These are phyloP conservation scores for Eristalinus aeneus DNA, from an alignment of 2,888 invertebrate species.

Conservation along the genomic window DNA sequence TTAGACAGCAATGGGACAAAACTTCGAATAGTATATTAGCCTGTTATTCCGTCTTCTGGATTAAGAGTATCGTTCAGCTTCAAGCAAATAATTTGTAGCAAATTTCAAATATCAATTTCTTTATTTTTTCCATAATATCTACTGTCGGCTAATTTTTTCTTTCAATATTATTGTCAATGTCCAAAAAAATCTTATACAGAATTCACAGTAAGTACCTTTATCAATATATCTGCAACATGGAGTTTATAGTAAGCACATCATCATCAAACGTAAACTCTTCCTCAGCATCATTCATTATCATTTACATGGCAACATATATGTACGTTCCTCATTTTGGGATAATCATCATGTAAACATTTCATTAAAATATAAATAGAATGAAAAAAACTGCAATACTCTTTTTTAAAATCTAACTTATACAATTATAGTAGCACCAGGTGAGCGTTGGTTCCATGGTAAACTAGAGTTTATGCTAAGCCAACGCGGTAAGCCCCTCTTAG, in stretches of 20 bases:
- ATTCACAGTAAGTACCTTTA: slow-evolving; percentile 3
- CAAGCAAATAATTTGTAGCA: too few relatives aligned
- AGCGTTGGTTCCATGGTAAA: slow-evolving; percentile 81
- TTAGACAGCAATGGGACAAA: too few relatives aligned
- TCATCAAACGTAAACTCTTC: not conserved
- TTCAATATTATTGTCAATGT: too few relatives aligned
- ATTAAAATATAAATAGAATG: not conserved
- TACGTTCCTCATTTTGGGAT: slow-evolving; percentile 56
- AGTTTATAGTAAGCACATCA: too few relatives aligned
- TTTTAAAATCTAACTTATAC: slow-evolving; percentile 24
- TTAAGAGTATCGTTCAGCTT: too few relatives aligned
- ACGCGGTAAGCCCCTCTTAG: slow-evolving; percentile 80
- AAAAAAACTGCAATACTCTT: slow-evolving; percentile 12
- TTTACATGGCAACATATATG: slow-evolving; percentile 14
- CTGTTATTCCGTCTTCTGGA: too few relatives aligned
- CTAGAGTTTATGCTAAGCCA: slow-evolving; percentile 81
- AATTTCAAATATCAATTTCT: too few relatives aligned
- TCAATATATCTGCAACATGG: not conserved
- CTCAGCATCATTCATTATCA: slow-evolving; percentile 9
- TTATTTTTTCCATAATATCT: not conserved
- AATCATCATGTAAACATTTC: slow-evolving; percentile 43
- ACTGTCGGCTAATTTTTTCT: too few relatives aligned
- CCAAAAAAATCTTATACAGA: not conserved
- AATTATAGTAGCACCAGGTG: slow-evolving; percentile 80
- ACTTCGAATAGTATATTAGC: too few relatives aligned